Conservation (phyloP, 2,797 vertebrate species). For the Acanthornis magna region DNA sequence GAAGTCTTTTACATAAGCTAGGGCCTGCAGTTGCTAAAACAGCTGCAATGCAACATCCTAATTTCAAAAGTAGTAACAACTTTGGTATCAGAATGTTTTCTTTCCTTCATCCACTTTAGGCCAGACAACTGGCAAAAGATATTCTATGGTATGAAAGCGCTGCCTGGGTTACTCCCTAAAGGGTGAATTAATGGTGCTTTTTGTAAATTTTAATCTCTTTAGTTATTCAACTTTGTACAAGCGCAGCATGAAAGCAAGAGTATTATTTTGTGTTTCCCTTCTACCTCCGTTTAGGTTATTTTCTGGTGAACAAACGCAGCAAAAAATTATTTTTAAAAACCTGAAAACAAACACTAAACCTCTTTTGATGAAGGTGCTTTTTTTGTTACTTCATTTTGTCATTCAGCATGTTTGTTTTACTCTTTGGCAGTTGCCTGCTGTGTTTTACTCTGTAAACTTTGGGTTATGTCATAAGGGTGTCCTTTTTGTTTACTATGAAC, state of each 20-base stretch:
- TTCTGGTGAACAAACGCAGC: background rate
- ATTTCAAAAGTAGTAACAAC: background rate
- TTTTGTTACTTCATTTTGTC: background rate
- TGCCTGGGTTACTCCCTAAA: background rate
- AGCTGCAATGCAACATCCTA: background rate
- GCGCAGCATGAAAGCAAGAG: background rate
- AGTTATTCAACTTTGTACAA: background rate
- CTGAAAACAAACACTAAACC: background rate
- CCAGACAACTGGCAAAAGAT: background rate
- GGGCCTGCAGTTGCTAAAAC: background rate
- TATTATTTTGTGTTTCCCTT: background rate
- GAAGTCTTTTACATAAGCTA: background rate
- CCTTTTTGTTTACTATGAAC: background rate
- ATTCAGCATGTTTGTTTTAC: background rate
- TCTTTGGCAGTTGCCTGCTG: background rate
- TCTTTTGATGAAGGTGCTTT: background rate
- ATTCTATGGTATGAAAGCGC: background rate
- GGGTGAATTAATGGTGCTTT: background rate
- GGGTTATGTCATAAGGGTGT: background rate
- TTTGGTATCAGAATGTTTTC: background rate
- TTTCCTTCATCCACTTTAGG: background rate
- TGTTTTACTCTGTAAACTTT: background rate
- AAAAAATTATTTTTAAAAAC: background rate
- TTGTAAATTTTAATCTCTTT: background rate
- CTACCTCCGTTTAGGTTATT: background rate